Evolutionary conservation across 2,113 vertebrate genomes (phyloP), one percentile per base, ranked within the genome.

Genomic region (Malurus cyaneus): DNA sequence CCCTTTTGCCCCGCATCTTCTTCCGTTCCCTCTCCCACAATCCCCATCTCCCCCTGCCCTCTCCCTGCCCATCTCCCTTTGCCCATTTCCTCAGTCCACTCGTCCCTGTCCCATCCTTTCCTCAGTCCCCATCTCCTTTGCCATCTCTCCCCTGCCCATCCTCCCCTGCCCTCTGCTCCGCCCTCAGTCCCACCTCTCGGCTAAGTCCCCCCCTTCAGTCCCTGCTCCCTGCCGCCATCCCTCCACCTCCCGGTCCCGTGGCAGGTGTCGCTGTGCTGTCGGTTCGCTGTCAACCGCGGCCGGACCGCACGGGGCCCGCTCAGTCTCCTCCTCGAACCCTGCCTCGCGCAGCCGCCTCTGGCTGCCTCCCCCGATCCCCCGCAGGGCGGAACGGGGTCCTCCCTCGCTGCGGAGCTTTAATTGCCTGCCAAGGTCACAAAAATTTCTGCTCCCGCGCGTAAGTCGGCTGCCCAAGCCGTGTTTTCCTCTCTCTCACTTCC

Each of bases 381-480:
- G 54, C 73, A 5, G 82, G 65, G 80, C 77, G 64, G n/a, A 12
- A 12, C 50, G 5, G 62, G 91, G 91, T 74, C 61, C 74, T 90
- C 50, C 91, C n/a, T 90, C 85, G 1, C 42, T 61, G 91, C 86
- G 8, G 84, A 81, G 88, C 12, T 24, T 90, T 76, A 39, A 82
- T n/a, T 93, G 80, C 8, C 82, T 80, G 8, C 44, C 71, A 10
- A 49, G 89, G 72, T 77, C 91, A 59, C 73, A 70, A 31, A 70
- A 31, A 86, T 95, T 93, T 41, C 31, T 14, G 74, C 82, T 95
- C 71, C 64, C 12, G 60, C 86, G 89, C 93, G 94, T 95, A 78
- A 92, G 88, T 65, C 44, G 31, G 24, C 5, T 24, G 31, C 61
- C 44, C n/a, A n/a, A 62, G 89, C 52, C 74, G 50, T n/a, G 2